Base-by-base conservation (phyloP, 2,888 invertebrate genomes). In the Hydraecia micacea region DNA sequence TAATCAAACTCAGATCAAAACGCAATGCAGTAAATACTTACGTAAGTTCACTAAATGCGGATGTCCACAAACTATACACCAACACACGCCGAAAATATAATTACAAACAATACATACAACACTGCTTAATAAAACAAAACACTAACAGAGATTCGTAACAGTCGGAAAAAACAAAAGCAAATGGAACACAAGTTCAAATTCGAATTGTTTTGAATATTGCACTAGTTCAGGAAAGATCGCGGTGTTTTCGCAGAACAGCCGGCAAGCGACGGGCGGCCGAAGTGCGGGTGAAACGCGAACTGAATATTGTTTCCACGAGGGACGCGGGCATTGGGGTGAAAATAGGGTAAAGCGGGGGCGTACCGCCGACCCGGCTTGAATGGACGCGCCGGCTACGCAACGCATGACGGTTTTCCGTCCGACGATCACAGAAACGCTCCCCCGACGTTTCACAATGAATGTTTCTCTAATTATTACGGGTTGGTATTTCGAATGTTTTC, bases 11-110 rank as follows among this genome's bases (percentile, higher is more conserved):
- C 84, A 83, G 86, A 85, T 87, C 76, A 90, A 76, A 95, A 95
- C 96, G 96, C 96, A 96, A 91, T 96, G 96, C 96, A 96, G 96
- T 94, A 93, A 93, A 93, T 93, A 94, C 96, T 96, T 96, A 96
- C 96, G 96, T 96, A 96, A 96, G 95, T 95, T 95, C 85, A 88
- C 92, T 84, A 92, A 92, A 90, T 91, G 91, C 91, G 91, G 91
- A 88, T 90, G 89, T 91, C 91, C 91, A 92, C 87, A 88, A 90
- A 92, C 89, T 77, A 81, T 86, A 92, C 92, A 93, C 90, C 83
- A 91, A 88, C 91, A 93, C 93, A 88, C 84, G 86, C 88, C 88
- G 84, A 91, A 87, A 86, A 89, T 88, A 87, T 87, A 87, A 92
- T 89, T 88, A 90, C 86, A 87, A 90, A 87, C 76, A 87, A 83